phyloP scores from a whole-genome alignment of 1,140 invertebrate species.

The Diplogasteroides magnus region DNA sequence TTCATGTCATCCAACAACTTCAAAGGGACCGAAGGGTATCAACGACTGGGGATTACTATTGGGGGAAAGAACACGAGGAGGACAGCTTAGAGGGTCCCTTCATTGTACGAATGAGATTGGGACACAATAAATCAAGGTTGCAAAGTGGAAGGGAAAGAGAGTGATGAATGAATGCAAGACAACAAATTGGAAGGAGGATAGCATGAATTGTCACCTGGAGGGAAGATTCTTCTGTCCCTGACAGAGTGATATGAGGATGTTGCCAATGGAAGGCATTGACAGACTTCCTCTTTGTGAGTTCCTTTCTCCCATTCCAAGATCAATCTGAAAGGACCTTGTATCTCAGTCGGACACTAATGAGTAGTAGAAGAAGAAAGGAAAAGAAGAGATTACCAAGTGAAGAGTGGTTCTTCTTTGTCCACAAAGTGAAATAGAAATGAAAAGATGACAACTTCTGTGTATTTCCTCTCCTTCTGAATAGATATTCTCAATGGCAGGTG shows the following conservation, averaged over 20 bases:
- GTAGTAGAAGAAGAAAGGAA: neutral
- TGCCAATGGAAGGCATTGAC: slow-evolving; percentile 36
- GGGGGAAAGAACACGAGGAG: neutral
- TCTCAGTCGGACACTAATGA: neutral
- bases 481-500: neutral
- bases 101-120: too few relatives aligned
- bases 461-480: slow-evolving; percentile 37
- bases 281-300: slow-evolving; percentile 34
- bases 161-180: too few relatives aligned
- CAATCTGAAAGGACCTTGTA: slow-evolving; percentile 21
- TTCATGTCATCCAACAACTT: too few relatives aligned
- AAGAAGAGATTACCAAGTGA: neutral
- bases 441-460: slow-evolving; percentile 28
- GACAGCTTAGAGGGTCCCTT: too few relatives aligned
- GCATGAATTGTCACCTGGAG: slow-evolving; percentile 25
- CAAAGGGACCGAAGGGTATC: too few relatives aligned
- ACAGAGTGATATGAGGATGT: slow-evolving; percentile 32
- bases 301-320: slow-evolving; percentile 39
- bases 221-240: slow-evolving; percentile 41
- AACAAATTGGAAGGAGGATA: neutral
- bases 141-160: neutral
- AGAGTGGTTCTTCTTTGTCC: slow-evolving; percentile 3
- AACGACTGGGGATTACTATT: too few relatives aligned
- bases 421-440: slow-evolving; percentile 31
- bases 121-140: too few relatives aligned